Percentiles rank a stretch among this genome's conserved stretches.
Evolutionary conservation across 2,888 invertebrate genomes (phyloP).

Genomic region (Thera britannica): DNA sequence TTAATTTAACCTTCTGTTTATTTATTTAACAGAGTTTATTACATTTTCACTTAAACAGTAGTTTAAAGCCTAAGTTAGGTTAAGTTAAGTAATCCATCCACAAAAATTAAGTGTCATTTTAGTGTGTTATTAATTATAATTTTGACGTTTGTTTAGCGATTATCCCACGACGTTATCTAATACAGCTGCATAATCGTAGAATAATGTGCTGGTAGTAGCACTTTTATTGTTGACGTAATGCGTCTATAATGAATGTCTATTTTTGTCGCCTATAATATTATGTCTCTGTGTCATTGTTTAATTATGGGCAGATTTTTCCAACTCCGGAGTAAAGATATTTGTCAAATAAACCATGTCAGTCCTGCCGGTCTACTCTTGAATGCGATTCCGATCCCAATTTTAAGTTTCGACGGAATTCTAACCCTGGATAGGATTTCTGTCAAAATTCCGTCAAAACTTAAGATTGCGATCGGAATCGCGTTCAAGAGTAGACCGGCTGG

Average conservation of each 20-base stretch:
- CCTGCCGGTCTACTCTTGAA: too few species aligned
- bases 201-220: constrained; percentile 42
- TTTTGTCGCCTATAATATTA: constrained; percentile 29
- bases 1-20: neutral
- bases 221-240: constrained; percentile 48
- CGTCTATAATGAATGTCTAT: constrained; percentile 44
- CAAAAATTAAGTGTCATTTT: neutral
- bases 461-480: too few species aligned
- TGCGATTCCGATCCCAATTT: too few species aligned
- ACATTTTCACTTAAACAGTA: neutral
- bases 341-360: too few species aligned
- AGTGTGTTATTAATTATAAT: constrained; percentile 31
- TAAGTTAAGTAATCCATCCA: too few species aligned
- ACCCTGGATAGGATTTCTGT: too few species aligned
- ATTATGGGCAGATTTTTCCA: constrained; percentile 1
- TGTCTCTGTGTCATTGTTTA: constrained; percentile 25
- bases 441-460: too few species aligned
- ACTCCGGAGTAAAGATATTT: too few species aligned
- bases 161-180: constrained; percentile 50
- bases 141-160: constrained; percentile 47
- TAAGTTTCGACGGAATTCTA: too few species aligned
- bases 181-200: constrained; percentile 33
- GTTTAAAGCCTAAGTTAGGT: neutral
- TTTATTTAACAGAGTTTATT: too few species aligned
- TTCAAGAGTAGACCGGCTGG: too few species aligned